Percentiles rank a stretch among this genome's conserved stretches.
Conservation (phyloP, 2,888 invertebrate genomes). For the Amblyjoppa proteus region DNA sequence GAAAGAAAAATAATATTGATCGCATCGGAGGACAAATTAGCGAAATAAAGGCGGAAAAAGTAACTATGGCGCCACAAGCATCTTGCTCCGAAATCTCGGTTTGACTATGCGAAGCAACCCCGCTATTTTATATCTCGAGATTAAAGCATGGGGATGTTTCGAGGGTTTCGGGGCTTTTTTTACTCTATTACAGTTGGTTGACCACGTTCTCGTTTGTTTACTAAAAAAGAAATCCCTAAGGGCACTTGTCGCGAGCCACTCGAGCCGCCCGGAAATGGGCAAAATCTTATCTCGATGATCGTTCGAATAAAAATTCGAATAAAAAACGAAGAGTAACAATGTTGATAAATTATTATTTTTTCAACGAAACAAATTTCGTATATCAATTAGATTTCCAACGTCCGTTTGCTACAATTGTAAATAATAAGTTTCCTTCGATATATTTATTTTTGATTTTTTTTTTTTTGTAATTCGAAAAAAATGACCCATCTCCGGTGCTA, state of each 20-base stretch:
- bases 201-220: constrained; percentile 10
- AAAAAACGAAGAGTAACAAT: neutral
- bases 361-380: neutral
- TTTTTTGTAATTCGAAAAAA: neutral
- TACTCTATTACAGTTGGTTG: neutral
- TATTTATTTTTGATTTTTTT: neutral
- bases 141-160: constrained; percentile 6
- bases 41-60: constrained; percentile 10
- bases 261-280: neutral
- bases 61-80: constrained; percentile 23
- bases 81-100: constrained; percentile 9
- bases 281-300: neutral
- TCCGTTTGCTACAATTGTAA: neutral
- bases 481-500: constrained; percentile 19
- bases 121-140: constrained; percentile 8
- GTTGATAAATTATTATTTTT: neutral
- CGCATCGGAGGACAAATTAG: constrained; percentile 5
- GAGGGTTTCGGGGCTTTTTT: neutral
- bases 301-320: neutral
- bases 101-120: neutral
- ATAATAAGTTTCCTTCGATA: neutral
- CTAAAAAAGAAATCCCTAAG: constrained; percentile 8
- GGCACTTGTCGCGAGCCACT: constrained; percentile 9
- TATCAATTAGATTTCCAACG: neutral
- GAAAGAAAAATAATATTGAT: constrained; percentile 24